Evolutionary conservation across 2,797 vertebrate species (phyloP).

Genomic region (Lacerta viridis): DNA sequence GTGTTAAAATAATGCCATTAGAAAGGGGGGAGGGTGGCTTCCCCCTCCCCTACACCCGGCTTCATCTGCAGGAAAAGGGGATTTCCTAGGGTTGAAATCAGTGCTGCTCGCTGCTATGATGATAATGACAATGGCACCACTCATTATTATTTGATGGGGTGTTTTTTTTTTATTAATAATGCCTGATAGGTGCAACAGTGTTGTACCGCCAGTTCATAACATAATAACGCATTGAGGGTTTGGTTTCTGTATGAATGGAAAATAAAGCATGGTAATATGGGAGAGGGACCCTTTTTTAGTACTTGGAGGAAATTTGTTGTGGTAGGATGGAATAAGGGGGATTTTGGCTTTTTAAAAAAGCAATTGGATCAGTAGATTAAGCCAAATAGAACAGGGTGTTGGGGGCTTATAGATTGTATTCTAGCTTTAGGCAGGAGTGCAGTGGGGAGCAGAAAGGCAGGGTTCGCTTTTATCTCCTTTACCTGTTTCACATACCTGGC

Average conservation of each 20-base stretch:
- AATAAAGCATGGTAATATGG: background rate
- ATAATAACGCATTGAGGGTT: background rate
- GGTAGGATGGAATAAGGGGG: background rate
- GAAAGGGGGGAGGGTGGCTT: background rate
- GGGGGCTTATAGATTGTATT: background rate
- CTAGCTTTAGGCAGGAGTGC: background rate
- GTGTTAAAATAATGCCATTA: conserved; percentile 14
- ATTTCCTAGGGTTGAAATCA: conserved; percentile 6
- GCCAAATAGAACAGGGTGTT: background rate
- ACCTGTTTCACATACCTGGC: background rate
- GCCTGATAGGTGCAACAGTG: background rate
- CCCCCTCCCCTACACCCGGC: background rate
- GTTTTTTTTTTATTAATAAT: background rate
- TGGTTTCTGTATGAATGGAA: background rate
- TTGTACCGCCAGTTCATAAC: background rate
- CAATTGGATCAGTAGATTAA: background rate
- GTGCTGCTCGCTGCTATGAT: background rate
- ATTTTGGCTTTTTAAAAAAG: background rate
- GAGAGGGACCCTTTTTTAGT: background rate
- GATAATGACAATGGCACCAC: background rate
- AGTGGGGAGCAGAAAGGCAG: background rate
- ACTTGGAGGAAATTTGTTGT: background rate
- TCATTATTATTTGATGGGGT: conserved; percentile 9
- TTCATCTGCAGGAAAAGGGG: background rate
- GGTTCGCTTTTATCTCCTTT: too few species aligned